Evolutionary conservation across 1,140 invertebrate species (phyloP).

Genomic region (Aphidius ervi): DNA sequence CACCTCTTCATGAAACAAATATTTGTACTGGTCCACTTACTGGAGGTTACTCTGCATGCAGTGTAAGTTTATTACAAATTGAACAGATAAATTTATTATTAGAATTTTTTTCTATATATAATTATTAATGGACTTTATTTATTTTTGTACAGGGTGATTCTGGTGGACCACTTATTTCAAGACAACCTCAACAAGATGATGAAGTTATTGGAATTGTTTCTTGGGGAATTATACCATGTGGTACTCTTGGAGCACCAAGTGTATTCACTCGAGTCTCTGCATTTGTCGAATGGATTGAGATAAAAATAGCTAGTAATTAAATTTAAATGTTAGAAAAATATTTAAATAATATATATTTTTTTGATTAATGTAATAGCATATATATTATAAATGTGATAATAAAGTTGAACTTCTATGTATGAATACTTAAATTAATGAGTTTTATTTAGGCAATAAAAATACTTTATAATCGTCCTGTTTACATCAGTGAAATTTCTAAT

Average conservation of each 20-base stretch:
- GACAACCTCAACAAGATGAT: slow-evolving; percentile 12
- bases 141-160: slow-evolving; percentile 56
- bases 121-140: background rate
- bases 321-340: too few species aligned
- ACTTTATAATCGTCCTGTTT: too few species aligned
- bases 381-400: too few species aligned
- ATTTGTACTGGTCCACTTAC: slow-evolving; percentile 53
- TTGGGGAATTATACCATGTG: slow-evolving; percentile 71
- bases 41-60: slow-evolving; percentile 50
- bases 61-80: slow-evolving; percentile 10
- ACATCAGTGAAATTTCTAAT: too few species aligned
- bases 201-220: slow-evolving; percentile 67
- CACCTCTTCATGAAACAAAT: slow-evolving; percentile 48
- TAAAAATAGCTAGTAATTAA: background rate
- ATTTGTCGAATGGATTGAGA: slow-evolving; percentile 52
- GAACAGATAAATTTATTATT: background rate
- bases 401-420: too few species aligned
- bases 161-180: slow-evolving; percentile 61
- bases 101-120: too few species aligned
- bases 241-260: slow-evolving; percentile 59
- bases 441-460: too few species aligned
- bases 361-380: too few species aligned
- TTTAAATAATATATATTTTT: too few species aligned
- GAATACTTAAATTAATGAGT: too few species aligned
- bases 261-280: slow-evolving; percentile 66